Conservation (phyloP, 2,888 invertebrate species). For the Tribolium freemani region DNA sequence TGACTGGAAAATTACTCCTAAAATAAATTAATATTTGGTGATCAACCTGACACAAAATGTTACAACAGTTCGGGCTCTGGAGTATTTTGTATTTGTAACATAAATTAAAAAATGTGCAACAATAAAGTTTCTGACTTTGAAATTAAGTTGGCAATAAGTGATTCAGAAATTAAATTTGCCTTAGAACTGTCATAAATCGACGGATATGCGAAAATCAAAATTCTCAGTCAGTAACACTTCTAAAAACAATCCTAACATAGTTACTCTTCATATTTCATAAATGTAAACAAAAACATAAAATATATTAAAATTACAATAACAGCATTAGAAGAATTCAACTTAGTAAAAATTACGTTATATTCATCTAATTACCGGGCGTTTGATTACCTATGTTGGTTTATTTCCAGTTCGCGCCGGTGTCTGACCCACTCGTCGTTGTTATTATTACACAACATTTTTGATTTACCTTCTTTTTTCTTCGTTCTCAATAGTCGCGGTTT, state of each 20-base stretch:
- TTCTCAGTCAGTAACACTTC: constrained; percentile 53
- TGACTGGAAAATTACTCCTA: constrained; percentile 41
- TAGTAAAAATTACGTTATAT: constrained; percentile 41
- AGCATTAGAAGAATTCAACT: constrained; percentile 52
- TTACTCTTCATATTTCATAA: constrained; percentile 48
- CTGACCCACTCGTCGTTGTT: constrained; percentile 64
- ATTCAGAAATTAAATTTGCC: too few species aligned
- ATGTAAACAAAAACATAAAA: constrained; percentile 62
- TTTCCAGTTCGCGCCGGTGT: constrained; percentile 63
- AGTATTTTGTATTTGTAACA: too few species aligned
- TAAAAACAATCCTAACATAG: constrained; percentile 57
- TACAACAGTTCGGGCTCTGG: constrained; percentile 37
- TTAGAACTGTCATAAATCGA: constrained; percentile 46
- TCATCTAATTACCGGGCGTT: constrained; percentile 45
- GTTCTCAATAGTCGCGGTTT: constrained; percentile 62
- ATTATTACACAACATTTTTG: constrained; percentile 52
- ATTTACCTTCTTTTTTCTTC: constrained; percentile 58
- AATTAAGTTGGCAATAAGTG: too few species aligned
- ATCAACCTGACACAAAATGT: constrained; percentile 46
- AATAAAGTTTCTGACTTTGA: too few species aligned
- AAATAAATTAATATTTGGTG: constrained; percentile 52
- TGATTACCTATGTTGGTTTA: constrained; percentile 65
- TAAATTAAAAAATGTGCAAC: too few species aligned
- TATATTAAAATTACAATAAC: constrained; percentile 61
- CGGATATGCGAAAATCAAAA: constrained; percentile 45